Conservation (phyloP, 2,797 vertebrate genomes). For the Mycteria americana region DNA sequence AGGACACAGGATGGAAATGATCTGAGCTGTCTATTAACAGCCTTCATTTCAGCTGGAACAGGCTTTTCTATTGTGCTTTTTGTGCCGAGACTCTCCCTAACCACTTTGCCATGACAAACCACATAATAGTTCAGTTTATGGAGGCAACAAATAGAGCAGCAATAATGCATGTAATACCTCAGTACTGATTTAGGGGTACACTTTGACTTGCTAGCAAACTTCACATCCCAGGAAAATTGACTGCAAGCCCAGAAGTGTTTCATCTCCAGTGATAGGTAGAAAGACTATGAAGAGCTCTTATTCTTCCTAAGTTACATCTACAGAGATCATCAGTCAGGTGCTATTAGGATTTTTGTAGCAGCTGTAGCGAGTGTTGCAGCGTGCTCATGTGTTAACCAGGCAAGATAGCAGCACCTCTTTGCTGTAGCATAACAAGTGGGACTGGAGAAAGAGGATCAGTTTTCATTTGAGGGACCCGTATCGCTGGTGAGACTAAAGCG, state of each 20-base stretch:
- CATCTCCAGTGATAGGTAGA: not conserved
- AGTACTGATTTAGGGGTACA: not conserved
- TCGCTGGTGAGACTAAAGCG: not conserved
- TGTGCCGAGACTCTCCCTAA: not conserved
- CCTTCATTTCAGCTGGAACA: slow-evolving; percentile 9
- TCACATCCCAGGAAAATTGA: not conserved
- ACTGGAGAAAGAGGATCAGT: not conserved
- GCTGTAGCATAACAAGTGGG: not conserved
- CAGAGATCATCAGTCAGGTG: not conserved
- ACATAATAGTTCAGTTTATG: not conserved
- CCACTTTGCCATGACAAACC: not conserved
- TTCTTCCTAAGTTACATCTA: not conserved
- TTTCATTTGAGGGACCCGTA: not conserved
- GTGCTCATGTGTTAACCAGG: not conserved
- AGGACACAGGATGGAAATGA: not conserved
- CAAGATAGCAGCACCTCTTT: not conserved
- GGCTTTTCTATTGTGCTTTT: not conserved
- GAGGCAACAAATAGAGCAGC: not conserved
- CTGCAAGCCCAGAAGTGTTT: not conserved
- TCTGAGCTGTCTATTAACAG: slow-evolving; percentile 13
- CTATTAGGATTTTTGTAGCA: not conserved
- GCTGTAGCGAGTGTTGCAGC: not conserved
- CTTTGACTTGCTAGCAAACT: not conserved
- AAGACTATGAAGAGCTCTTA: not conserved
- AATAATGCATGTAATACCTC: not conserved